Base-by-base conservation (phyloP, 2,888 invertebrate genomes). In the Andricus quercusramuli region DNA sequence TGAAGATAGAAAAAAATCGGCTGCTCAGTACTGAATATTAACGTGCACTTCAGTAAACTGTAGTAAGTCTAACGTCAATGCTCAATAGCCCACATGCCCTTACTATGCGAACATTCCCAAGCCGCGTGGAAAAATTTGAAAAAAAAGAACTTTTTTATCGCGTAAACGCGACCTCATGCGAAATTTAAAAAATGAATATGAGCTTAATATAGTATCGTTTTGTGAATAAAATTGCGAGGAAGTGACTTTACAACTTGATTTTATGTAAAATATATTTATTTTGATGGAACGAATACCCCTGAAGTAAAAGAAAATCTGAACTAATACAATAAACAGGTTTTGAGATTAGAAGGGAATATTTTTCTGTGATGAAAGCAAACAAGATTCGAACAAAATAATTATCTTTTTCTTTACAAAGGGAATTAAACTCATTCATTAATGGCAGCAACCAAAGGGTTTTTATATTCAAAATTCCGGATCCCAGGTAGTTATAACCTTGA, bases 101-200 rank as follows among this genome's bases (percentile, higher is more conserved):
- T 20, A 25, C 68, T 44, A 44, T 44, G 68, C 68, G 25, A 68
- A 68, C 68, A 68, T 68, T 47, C 25, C n/a, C 68, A 47, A 68
- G n/a, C 15, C 68, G 68, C 47, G 44, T 44, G 41, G 68, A 68
- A 68, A 68, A 68, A 37, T 15, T 8, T 32, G 41, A 37, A 65
- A 65, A 65, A 65, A 65, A 66, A 20, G 11, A n/a, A 37, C 20
- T 32, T 32, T 32, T 65, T 32, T 44, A 15, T 44, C 44, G 4
- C 15, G 15, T 15, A 15, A 44, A 44, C 44, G 44, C 44, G 44
- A 44, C 44, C 13, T 44, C 13, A n/a, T n/a, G 32, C 20, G 41
- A 5, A 68, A 47, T 65, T 29, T 17, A 13, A 17, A 22, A 51
- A n/a, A n/a, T 44, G 9, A 15, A 44, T 4, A 15, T 15, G 3